These are phyloP conservation scores for Pogonocichla stellata DNA, from an alignment of 2,113 vertebrate genomes.

Conservation along the genomic window DNA sequence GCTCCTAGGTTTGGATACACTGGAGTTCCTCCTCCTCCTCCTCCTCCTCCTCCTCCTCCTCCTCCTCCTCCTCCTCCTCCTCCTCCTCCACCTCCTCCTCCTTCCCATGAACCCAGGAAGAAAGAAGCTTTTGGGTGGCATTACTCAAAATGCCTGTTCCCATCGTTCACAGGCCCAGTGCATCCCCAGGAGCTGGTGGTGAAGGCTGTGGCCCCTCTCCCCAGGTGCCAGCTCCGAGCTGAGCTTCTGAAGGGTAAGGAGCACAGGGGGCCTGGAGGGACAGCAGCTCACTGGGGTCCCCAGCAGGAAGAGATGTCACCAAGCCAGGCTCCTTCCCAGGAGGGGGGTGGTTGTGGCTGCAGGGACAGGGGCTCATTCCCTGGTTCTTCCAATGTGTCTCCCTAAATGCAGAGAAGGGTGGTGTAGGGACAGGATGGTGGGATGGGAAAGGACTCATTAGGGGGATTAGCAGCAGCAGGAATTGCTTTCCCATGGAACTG, in stretches of 20 bases:
- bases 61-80: not conserved
- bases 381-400: not conserved
- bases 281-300: not conserved
- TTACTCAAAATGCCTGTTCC: not conserved
- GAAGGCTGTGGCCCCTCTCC: not conserved
- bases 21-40: not conserved
- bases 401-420: not conserved
- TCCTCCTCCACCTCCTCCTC: too few species aligned
- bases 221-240: not conserved
- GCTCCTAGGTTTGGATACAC: not conserved
- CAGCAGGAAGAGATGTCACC: not conserved
- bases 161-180: conserved; percentile 50
- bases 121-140: not conserved
- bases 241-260: conserved; percentile 57
- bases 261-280: not conserved
- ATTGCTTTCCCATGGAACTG: not conserved
- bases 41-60: not conserved
- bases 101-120: not conserved
- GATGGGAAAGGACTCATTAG: not conserved
- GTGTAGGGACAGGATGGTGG: not conserved
- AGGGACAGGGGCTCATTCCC: not conserved
- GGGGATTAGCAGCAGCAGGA: not conserved
- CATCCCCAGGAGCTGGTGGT: not conserved
- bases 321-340: accelerated
- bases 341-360: not conserved